phyloP scores from a whole-genome alignment of 2,888 invertebrate genomes.

The Aleiodes leptofemur region DNA sequence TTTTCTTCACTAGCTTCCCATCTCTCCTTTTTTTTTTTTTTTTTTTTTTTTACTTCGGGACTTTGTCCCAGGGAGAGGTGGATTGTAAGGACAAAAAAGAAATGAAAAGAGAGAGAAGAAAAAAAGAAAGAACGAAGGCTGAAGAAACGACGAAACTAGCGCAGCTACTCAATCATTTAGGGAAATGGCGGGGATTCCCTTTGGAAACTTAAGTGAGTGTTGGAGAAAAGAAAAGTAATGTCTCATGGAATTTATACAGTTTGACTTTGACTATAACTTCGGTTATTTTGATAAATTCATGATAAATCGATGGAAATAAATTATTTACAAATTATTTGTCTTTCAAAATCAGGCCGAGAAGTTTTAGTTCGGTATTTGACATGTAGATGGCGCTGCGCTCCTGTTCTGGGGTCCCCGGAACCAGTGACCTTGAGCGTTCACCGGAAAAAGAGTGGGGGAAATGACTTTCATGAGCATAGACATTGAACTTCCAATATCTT shows the following conservation, averaged over 20 bases:
- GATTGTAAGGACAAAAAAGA: conserved; percentile 14
- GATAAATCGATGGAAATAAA: conserved; percentile 13
- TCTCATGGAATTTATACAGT: conserved; percentile 30
- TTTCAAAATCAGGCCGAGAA: too few species aligned
- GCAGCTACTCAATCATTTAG: conserved; percentile 54
- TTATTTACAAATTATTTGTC: neutral
- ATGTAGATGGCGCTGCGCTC: too few species aligned
- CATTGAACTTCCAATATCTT: too few species aligned
- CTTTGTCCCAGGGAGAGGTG: neutral
- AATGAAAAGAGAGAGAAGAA: conserved; percentile 25
- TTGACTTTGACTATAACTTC: conserved; percentile 27
- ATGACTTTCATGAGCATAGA: too few species aligned
- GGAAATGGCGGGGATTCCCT: conserved; percentile 50
- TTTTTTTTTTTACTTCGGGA: conserved; percentile 19
- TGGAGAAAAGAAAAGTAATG: conserved; percentile 24
- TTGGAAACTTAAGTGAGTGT: conserved; percentile 32
- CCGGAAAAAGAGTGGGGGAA: too few species aligned
- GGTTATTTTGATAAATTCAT: conserved; percentile 15
- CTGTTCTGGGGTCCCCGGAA: too few species aligned
- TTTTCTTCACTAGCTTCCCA: conserved; percentile 17
- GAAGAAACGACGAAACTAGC: conserved; percentile 42
- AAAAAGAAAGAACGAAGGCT: conserved; percentile 32
- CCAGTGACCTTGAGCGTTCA: too few species aligned
- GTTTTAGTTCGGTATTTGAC: too few species aligned
- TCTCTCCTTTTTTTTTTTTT: conserved; percentile 29